These are phyloP conservation scores for Petrolisthes cinctipes DNA, from an alignment of 2,888 invertebrate genomes.

Conservation along the genomic window DNA sequence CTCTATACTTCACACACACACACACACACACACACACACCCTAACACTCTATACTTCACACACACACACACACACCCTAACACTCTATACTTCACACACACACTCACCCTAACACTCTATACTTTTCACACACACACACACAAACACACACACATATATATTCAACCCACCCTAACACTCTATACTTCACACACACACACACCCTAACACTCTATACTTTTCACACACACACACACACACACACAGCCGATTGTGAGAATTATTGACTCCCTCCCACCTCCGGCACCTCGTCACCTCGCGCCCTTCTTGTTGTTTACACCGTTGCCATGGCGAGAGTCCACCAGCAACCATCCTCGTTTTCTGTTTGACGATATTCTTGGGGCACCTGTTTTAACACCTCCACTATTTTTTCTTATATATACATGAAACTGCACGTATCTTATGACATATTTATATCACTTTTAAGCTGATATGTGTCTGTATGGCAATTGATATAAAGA, in stretches of 20 bases:
- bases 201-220: too few species aligned
- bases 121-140: background rate
- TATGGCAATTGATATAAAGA: background rate
- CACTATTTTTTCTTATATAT: background rate
- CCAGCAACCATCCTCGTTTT: constrained; percentile 10
- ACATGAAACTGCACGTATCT: background rate
- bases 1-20: background rate
- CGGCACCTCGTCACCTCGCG: background rate
- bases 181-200: too few species aligned
- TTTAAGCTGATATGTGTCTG: background rate
- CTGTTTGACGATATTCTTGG: background rate
- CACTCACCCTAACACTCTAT: background rate
- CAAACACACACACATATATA: too few species aligned
- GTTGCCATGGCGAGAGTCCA: constrained; percentile 42
- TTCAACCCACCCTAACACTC: background rate
- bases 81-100: background rate
- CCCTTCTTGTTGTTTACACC: constrained; percentile 39
- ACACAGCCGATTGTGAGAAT: constrained; percentile 14
- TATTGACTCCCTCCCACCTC: constrained; percentile 15
- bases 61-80: background rate
- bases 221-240: background rate
- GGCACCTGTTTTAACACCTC: background rate
- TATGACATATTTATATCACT: background rate
- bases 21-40: background rate
- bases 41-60: background rate